Conservation (phyloP, 2,888 invertebrate genomes). For the Esperia sulphurella region DNA sequence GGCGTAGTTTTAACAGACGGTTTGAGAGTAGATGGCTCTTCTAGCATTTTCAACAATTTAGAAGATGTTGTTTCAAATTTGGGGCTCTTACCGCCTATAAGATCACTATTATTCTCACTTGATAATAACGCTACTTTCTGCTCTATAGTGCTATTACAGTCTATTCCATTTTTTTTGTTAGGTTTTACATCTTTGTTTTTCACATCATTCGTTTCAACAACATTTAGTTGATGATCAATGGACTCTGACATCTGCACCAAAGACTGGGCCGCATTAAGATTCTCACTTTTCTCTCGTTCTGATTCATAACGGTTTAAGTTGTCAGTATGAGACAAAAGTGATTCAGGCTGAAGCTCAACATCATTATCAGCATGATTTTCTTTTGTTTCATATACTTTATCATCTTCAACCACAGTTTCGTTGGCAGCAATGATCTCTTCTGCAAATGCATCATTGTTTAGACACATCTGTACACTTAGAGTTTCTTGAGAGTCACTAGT, state of each 20-base stretch:
- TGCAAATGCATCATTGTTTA: constrained; percentile 1
- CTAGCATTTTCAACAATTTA: constrained; percentile 78
- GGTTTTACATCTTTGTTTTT: constrained; percentile 31
- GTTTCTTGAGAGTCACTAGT: constrained; percentile 25
- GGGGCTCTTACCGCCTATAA: constrained; percentile 32
- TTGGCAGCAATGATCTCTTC: constrained; percentile 2
- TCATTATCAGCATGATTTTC: not conserved
- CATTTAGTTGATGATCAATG: constrained; percentile 56
- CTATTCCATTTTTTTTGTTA: constrained; percentile 40
- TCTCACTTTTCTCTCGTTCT: constrained; percentile 69
- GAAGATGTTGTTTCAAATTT: constrained; percentile 66
- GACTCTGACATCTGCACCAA: constrained; percentile 74
- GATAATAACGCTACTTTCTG: constrained; percentile 42
- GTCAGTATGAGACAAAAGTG: constrained; percentile 32
- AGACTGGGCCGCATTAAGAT: constrained; percentile 71
- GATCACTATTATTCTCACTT: constrained; percentile 41
- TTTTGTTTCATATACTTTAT: constrained; percentile 2
- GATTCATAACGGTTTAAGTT: constrained; percentile 57
- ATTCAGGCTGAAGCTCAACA: constrained; percentile 2
- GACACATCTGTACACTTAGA: constrained; percentile 1
- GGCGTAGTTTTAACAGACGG: constrained; percentile 38
- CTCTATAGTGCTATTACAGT: constrained; percentile 29
- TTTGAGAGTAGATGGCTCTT: constrained; percentile 64
- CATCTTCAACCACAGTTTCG: constrained; percentile 6
- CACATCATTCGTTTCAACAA: constrained; percentile 35